These are phyloP conservation scores for Chloroclysta siterata DNA, from an alignment of 2,888 invertebrate genomes.

Conservation along the genomic window DNA sequence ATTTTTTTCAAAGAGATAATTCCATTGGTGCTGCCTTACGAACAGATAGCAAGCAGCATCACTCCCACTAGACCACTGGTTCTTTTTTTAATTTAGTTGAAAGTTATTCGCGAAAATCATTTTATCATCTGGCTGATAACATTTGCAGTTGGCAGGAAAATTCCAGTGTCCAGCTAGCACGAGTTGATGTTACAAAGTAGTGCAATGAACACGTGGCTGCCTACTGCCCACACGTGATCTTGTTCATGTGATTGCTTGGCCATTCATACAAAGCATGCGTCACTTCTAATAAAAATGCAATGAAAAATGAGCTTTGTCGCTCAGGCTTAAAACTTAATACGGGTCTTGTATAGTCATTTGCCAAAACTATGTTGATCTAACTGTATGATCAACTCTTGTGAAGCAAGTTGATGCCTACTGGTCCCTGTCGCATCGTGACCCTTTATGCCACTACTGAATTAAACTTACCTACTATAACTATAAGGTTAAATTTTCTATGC, in stretches of 20 bases:
- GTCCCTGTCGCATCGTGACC: too few species aligned
- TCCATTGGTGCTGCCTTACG: too few species aligned
- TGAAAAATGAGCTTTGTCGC: background rate
- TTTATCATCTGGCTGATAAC: too few species aligned
- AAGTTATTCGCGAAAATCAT: background rate
- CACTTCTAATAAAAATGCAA: background rate
- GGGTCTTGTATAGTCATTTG: background rate
- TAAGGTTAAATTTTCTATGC: too few species aligned
- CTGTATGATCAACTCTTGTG: background rate
- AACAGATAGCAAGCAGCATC: too few species aligned
- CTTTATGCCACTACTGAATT: too few species aligned
- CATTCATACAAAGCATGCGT: slow-evolving; percentile 10
- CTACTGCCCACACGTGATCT: slow-evolving; percentile 5
- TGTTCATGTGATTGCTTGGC: slow-evolving; percentile 5
- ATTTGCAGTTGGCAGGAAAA: background rate
- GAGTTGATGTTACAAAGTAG: slow-evolving; percentile 1
- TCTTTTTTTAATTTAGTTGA: background rate
- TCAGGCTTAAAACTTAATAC: background rate
- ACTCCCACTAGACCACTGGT: too few species aligned
- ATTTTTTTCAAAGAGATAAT: too few species aligned
- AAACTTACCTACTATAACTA: too few species aligned
- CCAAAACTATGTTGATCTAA: background rate
- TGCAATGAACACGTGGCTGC: slow-evolving; percentile 8
- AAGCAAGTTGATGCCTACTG: too few species aligned
- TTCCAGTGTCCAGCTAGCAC: background rate